Conservation (phyloP, 1,140 invertebrate species). For the Anoplolepis gracilipes region DNA sequence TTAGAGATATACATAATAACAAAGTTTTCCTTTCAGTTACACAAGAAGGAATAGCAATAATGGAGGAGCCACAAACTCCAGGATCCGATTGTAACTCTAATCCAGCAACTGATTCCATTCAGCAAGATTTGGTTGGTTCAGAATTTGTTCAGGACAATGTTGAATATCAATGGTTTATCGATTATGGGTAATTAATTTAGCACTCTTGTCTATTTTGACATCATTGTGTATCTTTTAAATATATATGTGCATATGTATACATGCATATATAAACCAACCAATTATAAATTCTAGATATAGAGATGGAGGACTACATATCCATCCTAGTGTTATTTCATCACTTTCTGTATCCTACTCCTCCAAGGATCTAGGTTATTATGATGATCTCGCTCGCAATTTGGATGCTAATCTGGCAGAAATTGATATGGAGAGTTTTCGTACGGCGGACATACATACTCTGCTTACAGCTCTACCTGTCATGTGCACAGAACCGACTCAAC, state of each 20-base stretch:
- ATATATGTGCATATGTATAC: constrained; percentile 1
- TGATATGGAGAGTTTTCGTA: constrained; percentile 97
- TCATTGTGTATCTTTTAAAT: neutral
- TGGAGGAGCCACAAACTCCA: constrained; percentile 86
- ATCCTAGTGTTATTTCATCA: constrained; percentile 93
- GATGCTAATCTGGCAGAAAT: constrained; percentile 97
- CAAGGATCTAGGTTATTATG: constrained; percentile 92
- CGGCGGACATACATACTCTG: constrained; percentile 95
- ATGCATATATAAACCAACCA: constrained; percentile 14
- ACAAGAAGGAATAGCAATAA: constrained; percentile 78
- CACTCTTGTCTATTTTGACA: constrained; percentile 12
- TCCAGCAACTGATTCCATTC: constrained; percentile 82
- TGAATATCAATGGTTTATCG: constrained; percentile 95
- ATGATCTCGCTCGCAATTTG: constrained; percentile 94
- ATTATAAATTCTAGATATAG: constrained; percentile 87
- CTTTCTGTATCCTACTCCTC: constrained; percentile 92
- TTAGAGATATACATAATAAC: neutral
- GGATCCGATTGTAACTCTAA: constrained; percentile 89
- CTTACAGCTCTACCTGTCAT: constrained; percentile 92
- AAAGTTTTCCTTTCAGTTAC: constrained; percentile 69
- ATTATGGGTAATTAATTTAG: constrained; percentile 90
- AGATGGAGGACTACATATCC: constrained; percentile 91
- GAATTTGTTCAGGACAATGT: constrained; percentile 95
- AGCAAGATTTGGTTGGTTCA: constrained; percentile 84
- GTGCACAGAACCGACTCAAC: constrained; percentile 87